phyloP scores from a whole-genome alignment of 1,140 invertebrate genomes.

The Leptoteleia sp. region DNA sequence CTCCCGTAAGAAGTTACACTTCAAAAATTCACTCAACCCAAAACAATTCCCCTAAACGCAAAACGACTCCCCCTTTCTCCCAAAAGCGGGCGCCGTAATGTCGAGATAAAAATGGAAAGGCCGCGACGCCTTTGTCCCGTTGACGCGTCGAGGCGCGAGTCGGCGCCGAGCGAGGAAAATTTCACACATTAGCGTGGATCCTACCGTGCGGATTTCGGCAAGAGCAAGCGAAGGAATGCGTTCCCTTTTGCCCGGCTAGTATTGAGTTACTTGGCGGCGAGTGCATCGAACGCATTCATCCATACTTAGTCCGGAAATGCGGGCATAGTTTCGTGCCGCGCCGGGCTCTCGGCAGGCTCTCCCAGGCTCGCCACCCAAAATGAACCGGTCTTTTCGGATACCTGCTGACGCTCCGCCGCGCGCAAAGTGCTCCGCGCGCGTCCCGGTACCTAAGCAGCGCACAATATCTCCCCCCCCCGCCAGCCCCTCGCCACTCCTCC shows the following conservation, averaged over 20 bases:
- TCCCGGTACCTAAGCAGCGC: conserved; percentile 39
- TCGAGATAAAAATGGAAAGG: no score
- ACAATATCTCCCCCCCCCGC: conserved; percentile 33
- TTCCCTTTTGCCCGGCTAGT: conserved; percentile 22
- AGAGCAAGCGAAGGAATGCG: conserved; percentile 16
- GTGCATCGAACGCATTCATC: conserved; percentile 63
- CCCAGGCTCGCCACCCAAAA: conserved; percentile 39
- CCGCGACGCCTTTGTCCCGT: no score
- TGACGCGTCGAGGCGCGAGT: no score
- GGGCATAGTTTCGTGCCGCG: conserved; percentile 59
- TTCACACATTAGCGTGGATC: conserved; percentile 6
- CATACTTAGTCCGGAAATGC: conserved; percentile 64
- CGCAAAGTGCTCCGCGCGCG: conserved; percentile 55
- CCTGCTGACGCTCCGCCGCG: conserved; percentile 59
- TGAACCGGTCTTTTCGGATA: conserved; percentile 65
- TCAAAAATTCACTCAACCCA: no score
- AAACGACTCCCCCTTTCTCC: no score
- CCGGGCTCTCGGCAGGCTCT: conserved; percentile 38
- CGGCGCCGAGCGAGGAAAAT: not conserved
- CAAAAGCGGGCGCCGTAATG: no score
- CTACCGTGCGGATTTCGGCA: conserved; percentile 18
- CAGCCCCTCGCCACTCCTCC: conserved; percentile 17
- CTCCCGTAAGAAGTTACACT: no score
- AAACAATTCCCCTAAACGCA: no score
- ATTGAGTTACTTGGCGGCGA: conserved; percentile 54